These are phyloP conservation scores for Morpho deidamia DNA, from an alignment of 2,888 invertebrate species.

Conservation along the genomic window DNA sequence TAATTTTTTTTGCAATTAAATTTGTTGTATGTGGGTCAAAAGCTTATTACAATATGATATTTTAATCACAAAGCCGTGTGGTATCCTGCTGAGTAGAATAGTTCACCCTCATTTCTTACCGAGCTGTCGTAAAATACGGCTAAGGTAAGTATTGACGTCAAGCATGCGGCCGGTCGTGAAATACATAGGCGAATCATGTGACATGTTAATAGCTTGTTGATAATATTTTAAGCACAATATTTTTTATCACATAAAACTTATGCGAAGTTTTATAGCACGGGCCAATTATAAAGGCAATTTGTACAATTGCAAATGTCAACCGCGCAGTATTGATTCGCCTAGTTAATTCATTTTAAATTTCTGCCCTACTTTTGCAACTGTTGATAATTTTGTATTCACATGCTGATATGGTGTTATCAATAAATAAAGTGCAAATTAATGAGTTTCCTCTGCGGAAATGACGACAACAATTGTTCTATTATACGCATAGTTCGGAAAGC, in stretches of 20 bases:
- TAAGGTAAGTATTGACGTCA: no score
- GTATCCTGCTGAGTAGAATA: no score
- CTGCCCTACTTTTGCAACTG: constrained; percentile 21
- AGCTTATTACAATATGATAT: not conserved
- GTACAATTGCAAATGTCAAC: constrained; percentile 17
- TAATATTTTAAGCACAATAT: no score
- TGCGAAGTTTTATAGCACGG: not conserved
- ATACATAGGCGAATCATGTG: no score
- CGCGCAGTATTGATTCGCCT: constrained; percentile 20
- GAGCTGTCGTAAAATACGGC: no score
- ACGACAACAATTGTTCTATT: no score
- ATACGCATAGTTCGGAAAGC: no score
- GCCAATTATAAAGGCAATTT: constrained; percentile 11
- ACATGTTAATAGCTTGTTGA: no score
- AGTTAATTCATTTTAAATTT: constrained; percentile 22
- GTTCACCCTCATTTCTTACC: no score
- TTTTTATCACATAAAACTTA: not conserved
- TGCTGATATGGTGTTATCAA: constrained; percentile 2
- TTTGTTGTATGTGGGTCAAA: no score
- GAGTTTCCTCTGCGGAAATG: constrained; percentile 2
- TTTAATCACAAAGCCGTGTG: not conserved
- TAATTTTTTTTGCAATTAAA: no score
- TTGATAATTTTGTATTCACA: constrained; percentile 13
- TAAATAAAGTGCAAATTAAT: not conserved
- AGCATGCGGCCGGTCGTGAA: no score